phyloP scores from a whole-genome alignment of 2,113 vertebrate genomes.

The Collichthys lucidus region DNA sequence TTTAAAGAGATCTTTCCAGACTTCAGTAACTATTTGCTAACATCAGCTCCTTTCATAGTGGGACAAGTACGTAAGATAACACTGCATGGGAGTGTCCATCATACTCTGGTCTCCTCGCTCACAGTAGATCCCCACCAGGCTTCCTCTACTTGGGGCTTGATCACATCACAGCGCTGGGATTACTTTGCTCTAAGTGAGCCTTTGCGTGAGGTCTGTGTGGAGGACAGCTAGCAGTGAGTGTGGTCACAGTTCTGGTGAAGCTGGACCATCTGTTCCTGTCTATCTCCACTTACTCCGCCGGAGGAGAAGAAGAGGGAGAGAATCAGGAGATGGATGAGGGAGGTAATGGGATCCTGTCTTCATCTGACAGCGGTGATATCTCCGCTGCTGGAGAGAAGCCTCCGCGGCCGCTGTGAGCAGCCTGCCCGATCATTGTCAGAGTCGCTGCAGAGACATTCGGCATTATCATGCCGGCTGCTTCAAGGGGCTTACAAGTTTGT shows the following conservation, averaged over 20 bases:
- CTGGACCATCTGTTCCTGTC: conserved; percentile 56
- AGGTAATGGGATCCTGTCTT: conserved; percentile 51
- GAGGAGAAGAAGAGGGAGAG: conserved; percentile 9
- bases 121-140: not conserved
- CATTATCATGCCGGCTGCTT: conserved; percentile 23
- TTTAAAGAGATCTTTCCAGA: conserved; percentile 7
- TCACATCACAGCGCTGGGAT: conserved; percentile 20
- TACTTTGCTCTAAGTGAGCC: conserved; percentile 31
- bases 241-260: conserved; percentile 30
- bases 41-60: not conserved
- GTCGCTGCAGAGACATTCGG: conserved; percentile 11
- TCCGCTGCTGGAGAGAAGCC: conserved; percentile 27
- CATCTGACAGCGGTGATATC: conserved; percentile 45
- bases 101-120: not conserved
- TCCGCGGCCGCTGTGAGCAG: not conserved
- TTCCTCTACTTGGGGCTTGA: not conserved
- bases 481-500: not conserved
- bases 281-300: conserved; percentile 23
- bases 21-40: not conserved
- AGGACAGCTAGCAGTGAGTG: conserved; percentile 40
- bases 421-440: conserved; percentile 18
- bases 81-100: not conserved
- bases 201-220: conserved; percentile 33
- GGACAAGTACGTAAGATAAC: not conserved
- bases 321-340: conserved; percentile 43